Conservation (phyloP, 1,140 invertebrate genomes). For the Lepidurus arcticus region DNA sequence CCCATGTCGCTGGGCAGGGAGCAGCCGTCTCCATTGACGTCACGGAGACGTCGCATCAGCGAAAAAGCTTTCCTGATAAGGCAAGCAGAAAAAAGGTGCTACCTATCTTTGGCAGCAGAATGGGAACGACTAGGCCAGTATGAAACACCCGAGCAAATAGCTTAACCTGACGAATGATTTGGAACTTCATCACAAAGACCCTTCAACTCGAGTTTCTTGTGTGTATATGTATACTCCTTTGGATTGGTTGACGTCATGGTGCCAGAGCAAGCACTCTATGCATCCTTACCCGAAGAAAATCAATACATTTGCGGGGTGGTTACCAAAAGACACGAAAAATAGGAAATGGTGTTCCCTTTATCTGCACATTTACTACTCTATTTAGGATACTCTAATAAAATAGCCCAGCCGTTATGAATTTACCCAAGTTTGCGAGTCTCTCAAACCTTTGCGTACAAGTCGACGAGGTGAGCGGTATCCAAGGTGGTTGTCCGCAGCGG, state of each 20-base stretch:
- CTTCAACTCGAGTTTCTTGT: background rate
- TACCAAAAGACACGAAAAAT: background rate
- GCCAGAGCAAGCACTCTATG: slow-evolving; percentile 12
- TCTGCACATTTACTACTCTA: background rate
- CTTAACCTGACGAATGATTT: background rate
- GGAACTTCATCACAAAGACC: background rate
- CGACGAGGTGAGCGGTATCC: background rate
- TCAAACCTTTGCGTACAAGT: background rate
- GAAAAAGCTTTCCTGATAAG: background rate
- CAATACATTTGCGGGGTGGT: slow-evolving; percentile 18
- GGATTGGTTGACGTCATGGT: slow-evolving; percentile 13
- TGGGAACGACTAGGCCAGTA: background rate
- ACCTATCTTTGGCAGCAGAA: slow-evolving; percentile 8
- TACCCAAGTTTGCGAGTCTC: slow-evolving; percentile 2
- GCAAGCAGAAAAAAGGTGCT: background rate
- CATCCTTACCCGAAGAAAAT: slow-evolving; percentile 14
- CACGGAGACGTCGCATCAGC: background rate
- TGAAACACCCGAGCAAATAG: background rate
- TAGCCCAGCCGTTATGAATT: background rate
- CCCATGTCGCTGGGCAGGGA: background rate
- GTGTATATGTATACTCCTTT: background rate
- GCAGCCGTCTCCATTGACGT: background rate
- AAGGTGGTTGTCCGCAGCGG: background rate
- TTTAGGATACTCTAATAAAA: background rate
- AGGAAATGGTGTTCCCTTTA: background rate